Evolutionary conservation across 2,797 vertebrate species (phyloP).

Genomic region (Acrossocheilus wenchowensis): DNA sequence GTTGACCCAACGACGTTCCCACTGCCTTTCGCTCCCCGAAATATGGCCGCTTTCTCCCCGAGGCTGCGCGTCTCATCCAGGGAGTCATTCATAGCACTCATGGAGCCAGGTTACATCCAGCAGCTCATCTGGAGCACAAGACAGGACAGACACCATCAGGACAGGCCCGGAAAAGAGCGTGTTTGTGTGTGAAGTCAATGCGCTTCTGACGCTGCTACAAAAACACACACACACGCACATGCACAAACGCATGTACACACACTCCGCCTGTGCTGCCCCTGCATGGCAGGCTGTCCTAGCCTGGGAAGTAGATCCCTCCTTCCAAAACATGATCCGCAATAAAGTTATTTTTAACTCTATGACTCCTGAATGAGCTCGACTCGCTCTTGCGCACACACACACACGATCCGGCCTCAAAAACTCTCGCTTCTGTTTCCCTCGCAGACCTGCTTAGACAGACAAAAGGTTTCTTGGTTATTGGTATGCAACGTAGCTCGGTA

Average conservation of each 20-base stretch:
- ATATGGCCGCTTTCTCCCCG: constrained; percentile 77
- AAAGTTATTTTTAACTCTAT: constrained; percentile 83
- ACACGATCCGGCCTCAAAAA: neutral
- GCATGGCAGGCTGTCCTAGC: constrained; percentile 72
- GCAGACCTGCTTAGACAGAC: constrained; percentile 57
- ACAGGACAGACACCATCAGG: constrained; percentile 58
- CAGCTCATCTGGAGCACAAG: constrained; percentile 79
- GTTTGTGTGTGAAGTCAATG: constrained; percentile 27
- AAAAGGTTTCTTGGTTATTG: constrained; percentile 64
- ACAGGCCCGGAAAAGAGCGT: constrained; percentile 59
- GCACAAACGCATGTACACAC: constrained; percentile 43
- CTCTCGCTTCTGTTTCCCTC: constrained; percentile 29
- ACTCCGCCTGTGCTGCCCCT: constrained; percentile 71
- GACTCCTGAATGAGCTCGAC: constrained; percentile 69
- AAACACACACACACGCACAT: constrained; percentile 38
- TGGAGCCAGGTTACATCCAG: constrained; percentile 77
- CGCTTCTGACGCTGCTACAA: constrained; percentile 38
- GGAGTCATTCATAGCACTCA: constrained; percentile 81
- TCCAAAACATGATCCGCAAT: constrained; percentile 82
- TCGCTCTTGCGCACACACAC: constrained; percentile 57
- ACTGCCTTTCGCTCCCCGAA: constrained; percentile 72
- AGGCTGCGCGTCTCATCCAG: constrained; percentile 77
- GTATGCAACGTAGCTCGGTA: constrained; percentile 62
- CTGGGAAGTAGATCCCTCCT: constrained; percentile 80
- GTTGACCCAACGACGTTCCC: constrained; percentile 69